Conservation (phyloP, 2,888 invertebrate genomes). For the Lasioglossum vierecki region DNA sequence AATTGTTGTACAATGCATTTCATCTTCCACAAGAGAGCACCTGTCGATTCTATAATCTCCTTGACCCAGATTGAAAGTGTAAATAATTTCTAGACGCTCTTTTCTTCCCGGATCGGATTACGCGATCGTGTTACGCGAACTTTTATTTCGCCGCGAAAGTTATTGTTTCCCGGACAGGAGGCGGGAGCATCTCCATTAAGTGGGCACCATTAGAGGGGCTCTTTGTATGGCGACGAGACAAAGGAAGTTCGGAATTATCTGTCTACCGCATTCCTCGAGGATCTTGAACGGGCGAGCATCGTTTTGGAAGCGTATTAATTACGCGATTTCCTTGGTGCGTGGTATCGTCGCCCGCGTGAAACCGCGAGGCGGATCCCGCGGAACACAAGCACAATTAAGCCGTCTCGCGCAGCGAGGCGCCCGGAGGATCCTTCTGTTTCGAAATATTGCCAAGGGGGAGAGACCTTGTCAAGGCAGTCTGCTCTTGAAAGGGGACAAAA, state of each 20-base stretch:
- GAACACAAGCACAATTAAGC: slow-evolving; percentile 68
- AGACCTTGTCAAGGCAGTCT: slow-evolving; percentile 8
- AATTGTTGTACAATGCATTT: neutral
- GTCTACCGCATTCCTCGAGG: slow-evolving; percentile 26
- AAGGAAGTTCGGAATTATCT: slow-evolving; percentile 45
- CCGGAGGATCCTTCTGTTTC: slow-evolving; percentile 21
- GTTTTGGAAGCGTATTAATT: slow-evolving; percentile 66
- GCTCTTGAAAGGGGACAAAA: neutral
- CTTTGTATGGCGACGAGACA: neutral
- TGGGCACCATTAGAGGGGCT: slow-evolving; percentile 23
- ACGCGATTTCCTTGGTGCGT: slow-evolving; percentile 49
- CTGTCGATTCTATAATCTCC: neutral
- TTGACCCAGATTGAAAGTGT: no score
- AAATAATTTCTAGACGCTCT: neutral
- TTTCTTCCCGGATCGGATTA: neutral
- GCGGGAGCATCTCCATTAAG: neutral
- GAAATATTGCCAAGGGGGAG: slow-evolving; percentile 33
- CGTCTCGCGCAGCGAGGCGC: slow-evolving; percentile 41
- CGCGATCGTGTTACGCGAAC: neutral
- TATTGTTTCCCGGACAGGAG: neutral
- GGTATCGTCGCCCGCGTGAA: slow-evolving; percentile 41
- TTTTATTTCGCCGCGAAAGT: neutral
- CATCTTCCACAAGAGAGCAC: neutral
- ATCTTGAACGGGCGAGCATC: slow-evolving; percentile 27
- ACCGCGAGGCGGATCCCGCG: slow-evolving; percentile 63